Evolutionary conservation across 2,113 vertebrate genomes (phyloP).

Genomic region (Pitta sordida): DNA sequence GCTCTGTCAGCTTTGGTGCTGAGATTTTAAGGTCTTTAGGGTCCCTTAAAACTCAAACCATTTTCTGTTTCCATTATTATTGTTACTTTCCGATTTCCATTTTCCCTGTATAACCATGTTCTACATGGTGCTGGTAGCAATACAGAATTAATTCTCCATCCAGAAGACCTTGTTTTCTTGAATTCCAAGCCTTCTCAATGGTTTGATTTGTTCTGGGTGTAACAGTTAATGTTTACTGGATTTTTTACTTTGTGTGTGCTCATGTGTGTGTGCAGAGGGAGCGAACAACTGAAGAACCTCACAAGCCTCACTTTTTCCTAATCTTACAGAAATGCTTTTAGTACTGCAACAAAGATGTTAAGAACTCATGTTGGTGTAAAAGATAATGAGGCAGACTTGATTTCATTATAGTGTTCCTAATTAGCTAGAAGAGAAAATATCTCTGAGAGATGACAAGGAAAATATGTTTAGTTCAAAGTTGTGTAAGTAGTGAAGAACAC

Average conservation of each 20-base stretch:
- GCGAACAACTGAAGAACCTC: not conserved
- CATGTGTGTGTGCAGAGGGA: no score
- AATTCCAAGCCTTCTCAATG: not conserved
- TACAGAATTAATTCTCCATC: not conserved
- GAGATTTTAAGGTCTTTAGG: not conserved
- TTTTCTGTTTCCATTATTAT: not conserved
- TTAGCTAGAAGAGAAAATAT: not conserved
- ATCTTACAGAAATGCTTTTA: not conserved
- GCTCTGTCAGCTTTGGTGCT: no score
- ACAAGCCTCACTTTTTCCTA: not conserved
- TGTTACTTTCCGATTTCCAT: not conserved
- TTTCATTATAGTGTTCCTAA: not conserved
- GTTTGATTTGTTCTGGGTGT: not conserved
- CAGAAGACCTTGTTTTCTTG: not conserved
- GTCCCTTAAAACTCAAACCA: not conserved
- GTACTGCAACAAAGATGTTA: not conserved
- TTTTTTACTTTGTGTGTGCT: not conserved
- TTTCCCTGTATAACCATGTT: not conserved
- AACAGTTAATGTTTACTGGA: not conserved
- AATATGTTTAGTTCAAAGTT: not conserved
- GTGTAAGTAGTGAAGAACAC: not conserved
- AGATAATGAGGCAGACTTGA: not conserved
- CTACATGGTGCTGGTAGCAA: not conserved
- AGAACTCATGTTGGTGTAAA: not conserved
- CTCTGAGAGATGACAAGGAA: not conserved